Conservation (phyloP, 2,797 vertebrate species). For the Peromyscus eremicus region DNA sequence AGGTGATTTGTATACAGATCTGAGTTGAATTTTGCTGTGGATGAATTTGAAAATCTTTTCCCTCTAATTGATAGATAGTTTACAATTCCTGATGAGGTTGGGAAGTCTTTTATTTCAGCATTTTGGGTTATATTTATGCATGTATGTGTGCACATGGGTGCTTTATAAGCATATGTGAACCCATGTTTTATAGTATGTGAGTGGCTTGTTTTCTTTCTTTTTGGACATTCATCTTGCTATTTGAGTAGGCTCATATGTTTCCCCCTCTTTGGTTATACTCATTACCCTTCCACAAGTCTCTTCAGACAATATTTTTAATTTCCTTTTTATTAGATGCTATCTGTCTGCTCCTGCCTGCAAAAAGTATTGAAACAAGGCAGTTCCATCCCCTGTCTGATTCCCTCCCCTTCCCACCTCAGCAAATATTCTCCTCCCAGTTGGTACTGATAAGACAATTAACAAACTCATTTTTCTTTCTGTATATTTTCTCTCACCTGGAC, state of each 20-base stretch:
- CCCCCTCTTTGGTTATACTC: neutral
- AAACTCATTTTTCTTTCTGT: neutral
- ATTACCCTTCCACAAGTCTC: slow-evolving; percentile 35
- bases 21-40: neutral
- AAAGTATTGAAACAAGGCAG: slow-evolving; percentile 36
- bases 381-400: neutral
- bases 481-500: neutral
- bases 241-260: neutral
- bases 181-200: neutral
- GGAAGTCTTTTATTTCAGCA: neutral
- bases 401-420: neutral
- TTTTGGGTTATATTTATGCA: neutral
- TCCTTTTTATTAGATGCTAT: slow-evolving; percentile 31
- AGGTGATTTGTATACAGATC: neutral
- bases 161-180: neutral
- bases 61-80: neutral
- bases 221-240: slow-evolving; percentile 34
- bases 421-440: slow-evolving; percentile 13
- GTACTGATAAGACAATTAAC: slow-evolving; percentile 8
- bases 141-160: neutral
- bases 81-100: neutral
- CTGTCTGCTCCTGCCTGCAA: slow-evolving; percentile 13
- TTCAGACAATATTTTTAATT: slow-evolving; percentile 25
- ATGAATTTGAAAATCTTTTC: neutral
- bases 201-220: neutral